Conservation (phyloP, 2,113 vertebrate species). For the Hemicordylus capensis region DNA sequence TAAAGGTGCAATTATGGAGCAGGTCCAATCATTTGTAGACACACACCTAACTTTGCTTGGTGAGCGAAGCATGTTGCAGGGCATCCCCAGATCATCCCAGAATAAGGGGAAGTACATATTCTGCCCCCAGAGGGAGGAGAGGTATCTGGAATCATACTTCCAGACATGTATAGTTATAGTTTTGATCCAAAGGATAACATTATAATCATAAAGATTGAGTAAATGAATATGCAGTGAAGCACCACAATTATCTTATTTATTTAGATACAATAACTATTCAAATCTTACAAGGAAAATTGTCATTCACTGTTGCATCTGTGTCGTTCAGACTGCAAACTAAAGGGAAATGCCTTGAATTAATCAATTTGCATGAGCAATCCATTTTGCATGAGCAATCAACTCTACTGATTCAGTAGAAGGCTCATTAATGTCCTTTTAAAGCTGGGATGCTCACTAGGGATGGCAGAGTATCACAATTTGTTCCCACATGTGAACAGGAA, state of each 20-base stretch:
- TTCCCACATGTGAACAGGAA: conserved; percentile 20
- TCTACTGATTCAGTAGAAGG: conserved; percentile 56
- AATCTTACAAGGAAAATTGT: not conserved
- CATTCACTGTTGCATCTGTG: conserved; percentile 31
- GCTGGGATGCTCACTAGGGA: conserved; percentile 37
- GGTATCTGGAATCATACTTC: not conserved
- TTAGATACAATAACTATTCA: not conserved
- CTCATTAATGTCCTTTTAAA: conserved; percentile 56
- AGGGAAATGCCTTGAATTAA: conserved; percentile 51
- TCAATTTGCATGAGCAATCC: conserved; percentile 57
- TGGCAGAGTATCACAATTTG: conserved; percentile 35
- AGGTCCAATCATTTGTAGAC: not conserved
- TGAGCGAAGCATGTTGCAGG: no score
- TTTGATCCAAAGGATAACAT: not conserved
- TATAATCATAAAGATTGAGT: conserved; percentile 18
- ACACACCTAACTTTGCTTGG: no score
- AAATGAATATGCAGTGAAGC: conserved; percentile 8
- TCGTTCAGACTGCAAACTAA: conserved; percentile 51
- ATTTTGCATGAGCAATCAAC: conserved; percentile 61
- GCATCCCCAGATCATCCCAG: no score
- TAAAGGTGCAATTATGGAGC: not conserved
- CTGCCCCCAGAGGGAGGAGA: no score
- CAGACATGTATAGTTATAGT: not conserved
- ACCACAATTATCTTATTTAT: conserved; percentile 5
- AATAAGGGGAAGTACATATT: not conserved